phyloP scores from a whole-genome alignment of 64 coral and sea anemone genomes.

The Montipora cactus region DNA sequence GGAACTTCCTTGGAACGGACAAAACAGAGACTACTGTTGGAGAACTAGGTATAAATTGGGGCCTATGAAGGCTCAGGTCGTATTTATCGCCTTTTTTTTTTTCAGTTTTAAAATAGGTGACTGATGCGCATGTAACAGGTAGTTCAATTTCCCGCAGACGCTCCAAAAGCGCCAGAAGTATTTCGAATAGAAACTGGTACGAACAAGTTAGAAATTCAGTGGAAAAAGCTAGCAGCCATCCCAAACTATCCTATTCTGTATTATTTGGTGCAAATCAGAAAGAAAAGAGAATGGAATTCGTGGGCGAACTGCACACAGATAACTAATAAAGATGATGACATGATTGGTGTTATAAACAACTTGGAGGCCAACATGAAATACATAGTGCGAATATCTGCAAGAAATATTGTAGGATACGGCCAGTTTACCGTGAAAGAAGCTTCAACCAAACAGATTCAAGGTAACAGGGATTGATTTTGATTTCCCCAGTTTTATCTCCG shows the following conservation, averaged over 20 bases:
- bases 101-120: background rate
- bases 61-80: background rate
- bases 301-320: background rate
- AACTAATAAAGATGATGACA: background rate
- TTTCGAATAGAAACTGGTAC: background rate
- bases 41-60: slow-evolving; percentile 6
- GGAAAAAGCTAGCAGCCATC: background rate
- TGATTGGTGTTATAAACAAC: background rate
- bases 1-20: background rate
- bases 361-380: background rate
- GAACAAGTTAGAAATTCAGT: slow-evolving; percentile 20
- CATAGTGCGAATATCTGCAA: slow-evolving; percentile 8
- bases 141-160: background rate
- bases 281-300: background rate
- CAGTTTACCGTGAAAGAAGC: background rate
- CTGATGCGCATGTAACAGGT: too few species aligned
- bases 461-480: background rate
- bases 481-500: too few species aligned
- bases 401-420: slow-evolving; percentile 15
- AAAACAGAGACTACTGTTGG: background rate
- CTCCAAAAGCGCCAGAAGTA: background rate
- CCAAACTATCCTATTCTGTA: background rate
- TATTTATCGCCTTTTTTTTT: background rate
- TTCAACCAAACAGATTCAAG: background rate
- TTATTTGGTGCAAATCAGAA: slow-evolving; percentile 19